Base-by-base conservation (phyloP, 2,888 invertebrate genomes). In the Tholera decimalis region DNA sequence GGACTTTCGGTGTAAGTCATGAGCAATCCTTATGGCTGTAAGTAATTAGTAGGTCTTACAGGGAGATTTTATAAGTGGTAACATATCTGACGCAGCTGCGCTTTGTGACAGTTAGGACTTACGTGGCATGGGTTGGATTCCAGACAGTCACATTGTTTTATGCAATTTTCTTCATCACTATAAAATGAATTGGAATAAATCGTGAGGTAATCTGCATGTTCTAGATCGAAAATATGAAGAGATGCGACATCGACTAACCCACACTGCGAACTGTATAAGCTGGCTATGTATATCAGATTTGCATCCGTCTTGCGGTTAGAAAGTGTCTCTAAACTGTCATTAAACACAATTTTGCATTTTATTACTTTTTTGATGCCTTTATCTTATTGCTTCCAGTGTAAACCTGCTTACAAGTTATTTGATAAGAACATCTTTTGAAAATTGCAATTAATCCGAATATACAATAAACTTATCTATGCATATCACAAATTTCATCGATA, bases 1-100 rank as follows among this genome's bases (percentile, higher is more conserved):
- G 67, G 69, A 66, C 58, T 55, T 50, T 44, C 73, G 80, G 77
- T 67, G 41, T 73, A 84, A 83, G 80, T 73, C 67, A 81, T 64
- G 67, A 74, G 73, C 55, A 44, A 50, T 59, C 47, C 33, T 43
- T 54, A 60, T 55, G 47, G 39, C 15, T 20, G 5, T 20, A 26
- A 57, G 44, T 56, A 68, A 73, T 74, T 60, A 67, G 24, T 28
- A 2, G 26, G 26, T 71, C 51, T 55, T 18, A 9, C n/a, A 33
- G 15, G 24, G 24, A 28, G 50, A 35, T 28, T 72, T 44, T 68
- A 41, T 41, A 39, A 39, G 60, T 35, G 51, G 18, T 24, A 3
- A 28, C 18, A 44, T 68, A 43, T 46, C 30, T 68, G 68, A 9
- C 20, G 66, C n/a, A n/a, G n/a, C n/a, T n/a, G n/a, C n/a, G n/a